A percentile compares a stretch with the other conserved stretches of the same genome.
Evolutionary conservation across 2,113 vertebrate species (phyloP).

Genomic region (Bos taurus): DNA sequence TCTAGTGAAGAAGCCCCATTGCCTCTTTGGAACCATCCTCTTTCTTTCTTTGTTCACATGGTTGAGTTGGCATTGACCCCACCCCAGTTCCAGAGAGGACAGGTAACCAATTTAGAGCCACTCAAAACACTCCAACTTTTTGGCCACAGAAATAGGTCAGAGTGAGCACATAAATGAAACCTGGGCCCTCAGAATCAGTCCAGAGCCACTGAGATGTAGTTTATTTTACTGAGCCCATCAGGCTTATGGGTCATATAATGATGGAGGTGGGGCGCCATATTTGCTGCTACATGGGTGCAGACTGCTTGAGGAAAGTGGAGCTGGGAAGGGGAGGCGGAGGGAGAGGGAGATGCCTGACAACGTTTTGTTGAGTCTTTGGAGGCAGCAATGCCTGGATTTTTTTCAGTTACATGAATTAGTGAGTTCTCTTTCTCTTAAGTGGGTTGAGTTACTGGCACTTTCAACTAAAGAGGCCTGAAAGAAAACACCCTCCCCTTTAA

Average conservation of each 20-base stretch:
- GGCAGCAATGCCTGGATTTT: neutral
- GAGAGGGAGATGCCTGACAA: neutral
- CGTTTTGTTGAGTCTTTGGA: neutral
- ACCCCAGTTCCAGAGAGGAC: neutral
- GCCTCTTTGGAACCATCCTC: neutral
- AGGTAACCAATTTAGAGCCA: neutral
- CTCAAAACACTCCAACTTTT: neutral
- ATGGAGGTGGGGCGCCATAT: neutral
- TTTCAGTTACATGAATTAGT: neutral
- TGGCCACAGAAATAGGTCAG: neutral
- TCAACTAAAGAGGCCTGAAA: neutral
- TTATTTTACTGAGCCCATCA: neutral
- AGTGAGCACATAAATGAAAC: neutral
- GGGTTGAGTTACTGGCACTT: neutral
- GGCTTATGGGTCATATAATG: neutral
- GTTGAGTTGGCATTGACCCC: neutral
- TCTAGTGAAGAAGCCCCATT: neutral
- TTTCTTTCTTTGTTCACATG: neutral
- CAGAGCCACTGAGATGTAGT: neutral
- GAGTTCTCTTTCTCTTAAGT: neutral
- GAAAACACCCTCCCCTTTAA: neutral
- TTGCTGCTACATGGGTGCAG: neutral
- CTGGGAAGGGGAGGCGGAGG: neutral
- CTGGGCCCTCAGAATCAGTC: neutral
- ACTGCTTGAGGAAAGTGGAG: neutral